Conservation (phyloP, 2,888 invertebrate genomes). For the Loripinus fragilis region DNA sequence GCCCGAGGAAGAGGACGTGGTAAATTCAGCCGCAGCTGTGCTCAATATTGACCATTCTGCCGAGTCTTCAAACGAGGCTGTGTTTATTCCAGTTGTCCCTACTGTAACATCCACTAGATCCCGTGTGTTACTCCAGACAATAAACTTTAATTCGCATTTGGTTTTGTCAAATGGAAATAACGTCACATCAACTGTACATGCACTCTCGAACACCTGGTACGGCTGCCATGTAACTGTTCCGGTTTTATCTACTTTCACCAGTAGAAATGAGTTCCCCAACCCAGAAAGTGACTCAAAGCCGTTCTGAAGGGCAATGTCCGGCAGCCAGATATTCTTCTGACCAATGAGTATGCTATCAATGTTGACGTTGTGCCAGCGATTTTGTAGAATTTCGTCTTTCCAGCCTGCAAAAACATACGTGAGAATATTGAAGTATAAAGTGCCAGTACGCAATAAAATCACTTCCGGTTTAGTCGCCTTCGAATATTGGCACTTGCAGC, state of each 20-base stretch:
- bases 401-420: constrained; percentile 30
- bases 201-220: constrained; percentile 60
- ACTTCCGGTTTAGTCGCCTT: no score
- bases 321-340: constrained; percentile 52
- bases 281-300: constrained; percentile 57
- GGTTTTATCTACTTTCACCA: constrained; percentile 30
- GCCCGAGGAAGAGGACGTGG: constrained; percentile 34
- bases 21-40: constrained; percentile 27
- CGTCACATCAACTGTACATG: constrained; percentile 58
- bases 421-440: no score
- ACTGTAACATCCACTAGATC: constrained; percentile 40
- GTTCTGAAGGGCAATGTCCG: constrained; percentile 59
- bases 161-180: constrained; percentile 65
- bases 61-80: constrained; percentile 32
- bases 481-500: no score
- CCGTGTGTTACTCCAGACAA: constrained; percentile 63
- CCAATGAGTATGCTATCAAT: constrained; percentile 38
- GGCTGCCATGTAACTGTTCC: constrained; percentile 58
- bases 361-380: constrained; percentile 32
- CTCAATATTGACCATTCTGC: constrained; percentile 46
- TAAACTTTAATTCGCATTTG: constrained; percentile 60
- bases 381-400: constrained; percentile 41
- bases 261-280: constrained; percentile 55
- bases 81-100: constrained; percentile 34
- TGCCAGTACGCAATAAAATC: no score